A percentile compares a stretch with the other conserved stretches of the same genome.
phyloP scores from a whole-genome alignment of 2,797 vertebrate species.

The Chromis chromis region DNA sequence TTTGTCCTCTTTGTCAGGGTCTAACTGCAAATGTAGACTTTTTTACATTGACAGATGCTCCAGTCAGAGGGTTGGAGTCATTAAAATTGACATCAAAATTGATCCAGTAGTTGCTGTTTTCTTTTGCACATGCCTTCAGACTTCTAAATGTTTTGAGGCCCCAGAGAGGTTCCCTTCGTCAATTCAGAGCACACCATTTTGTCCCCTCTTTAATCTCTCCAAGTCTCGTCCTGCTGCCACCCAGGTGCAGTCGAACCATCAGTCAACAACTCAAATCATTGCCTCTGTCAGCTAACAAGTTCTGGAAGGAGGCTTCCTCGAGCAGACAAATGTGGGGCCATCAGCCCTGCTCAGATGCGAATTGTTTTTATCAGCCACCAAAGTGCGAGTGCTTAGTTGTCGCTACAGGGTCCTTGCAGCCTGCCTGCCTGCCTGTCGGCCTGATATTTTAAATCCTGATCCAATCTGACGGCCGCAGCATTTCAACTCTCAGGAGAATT shows the following conservation, averaged over 20 bases:
- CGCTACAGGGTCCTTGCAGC: slow-evolving; percentile 29
- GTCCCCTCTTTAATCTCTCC: slow-evolving; percentile 49
- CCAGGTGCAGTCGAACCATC: slow-evolving; percentile 51
- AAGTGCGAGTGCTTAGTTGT: slow-evolving; percentile 48
- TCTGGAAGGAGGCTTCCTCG: slow-evolving; percentile 20
- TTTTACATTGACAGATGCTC: background rate
- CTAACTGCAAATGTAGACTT: background rate
- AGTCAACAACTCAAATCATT: slow-evolving; percentile 60
- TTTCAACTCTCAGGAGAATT: slow-evolving; percentile 46
- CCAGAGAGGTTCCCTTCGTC: slow-evolving; percentile 17
- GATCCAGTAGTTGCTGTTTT: background rate
- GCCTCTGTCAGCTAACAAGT: slow-evolving; percentile 61
- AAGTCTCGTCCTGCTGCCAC: slow-evolving; percentile 45
- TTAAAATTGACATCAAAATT: background rate
- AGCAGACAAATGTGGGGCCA: slow-evolving; percentile 54
- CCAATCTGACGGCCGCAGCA: slow-evolving; percentile 48
- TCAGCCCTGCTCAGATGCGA: slow-evolving; percentile 38
- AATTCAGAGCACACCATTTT: slow-evolving; percentile 25
- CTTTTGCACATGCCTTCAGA: slow-evolving; percentile 13
- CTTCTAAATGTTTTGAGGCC: slow-evolving; percentile 4
- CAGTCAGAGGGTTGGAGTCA: background rate
- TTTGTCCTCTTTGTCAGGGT: background rate
- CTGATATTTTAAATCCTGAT: slow-evolving; percentile 63
- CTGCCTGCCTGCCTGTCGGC: slow-evolving; percentile 16
- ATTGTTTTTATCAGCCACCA: slow-evolving; percentile 59